Conservation (phyloP, 2,113 vertebrate species). For the Neopipo cinnamomea region DNA sequence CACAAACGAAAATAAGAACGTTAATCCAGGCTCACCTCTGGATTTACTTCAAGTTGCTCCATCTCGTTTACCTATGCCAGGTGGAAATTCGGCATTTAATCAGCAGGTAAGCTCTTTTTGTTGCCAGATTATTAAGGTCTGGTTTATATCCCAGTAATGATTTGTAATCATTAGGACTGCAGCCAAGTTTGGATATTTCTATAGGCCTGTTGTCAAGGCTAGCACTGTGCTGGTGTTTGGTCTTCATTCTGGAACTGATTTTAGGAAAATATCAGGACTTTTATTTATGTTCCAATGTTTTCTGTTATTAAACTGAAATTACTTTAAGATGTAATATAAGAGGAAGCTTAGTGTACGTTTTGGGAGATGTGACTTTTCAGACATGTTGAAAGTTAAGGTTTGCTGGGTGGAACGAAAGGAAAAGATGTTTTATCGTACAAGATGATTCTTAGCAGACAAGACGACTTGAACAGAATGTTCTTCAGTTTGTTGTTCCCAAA, state of each 20-base stretch:
- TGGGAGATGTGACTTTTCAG: not conserved
- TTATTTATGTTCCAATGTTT: not conserved
- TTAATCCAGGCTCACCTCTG: slow-evolving; percentile 77
- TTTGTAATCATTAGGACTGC: not conserved
- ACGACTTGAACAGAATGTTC: not conserved
- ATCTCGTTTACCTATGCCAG: slow-evolving; percentile 79
- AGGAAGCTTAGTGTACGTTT: not conserved
- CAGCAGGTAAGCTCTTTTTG: slow-evolving; percentile 69
- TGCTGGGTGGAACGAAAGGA: not conserved
- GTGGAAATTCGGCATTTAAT: slow-evolving; percentile 77
- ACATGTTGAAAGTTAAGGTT: not conserved
- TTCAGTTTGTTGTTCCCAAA: not conserved
- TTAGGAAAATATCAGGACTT: not conserved
- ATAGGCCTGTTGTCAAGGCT: not conserved
- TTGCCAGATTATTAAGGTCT: not conserved
- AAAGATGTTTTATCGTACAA: not conserved
- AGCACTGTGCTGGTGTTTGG: not conserved
- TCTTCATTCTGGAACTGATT: not conserved
- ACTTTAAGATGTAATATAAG: not conserved
- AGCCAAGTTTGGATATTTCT: no score
- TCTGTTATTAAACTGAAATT: not conserved
- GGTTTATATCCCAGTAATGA: not conserved
- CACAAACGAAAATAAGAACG: slow-evolving; percentile 74
- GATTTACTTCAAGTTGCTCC: slow-evolving; percentile 79
- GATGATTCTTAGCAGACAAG: not conserved